Evolutionary conservation across 2,113 vertebrate species (phyloP), one percentile per base, ranked within the genome.

Genomic region (Prunella fulvescens): DNA sequence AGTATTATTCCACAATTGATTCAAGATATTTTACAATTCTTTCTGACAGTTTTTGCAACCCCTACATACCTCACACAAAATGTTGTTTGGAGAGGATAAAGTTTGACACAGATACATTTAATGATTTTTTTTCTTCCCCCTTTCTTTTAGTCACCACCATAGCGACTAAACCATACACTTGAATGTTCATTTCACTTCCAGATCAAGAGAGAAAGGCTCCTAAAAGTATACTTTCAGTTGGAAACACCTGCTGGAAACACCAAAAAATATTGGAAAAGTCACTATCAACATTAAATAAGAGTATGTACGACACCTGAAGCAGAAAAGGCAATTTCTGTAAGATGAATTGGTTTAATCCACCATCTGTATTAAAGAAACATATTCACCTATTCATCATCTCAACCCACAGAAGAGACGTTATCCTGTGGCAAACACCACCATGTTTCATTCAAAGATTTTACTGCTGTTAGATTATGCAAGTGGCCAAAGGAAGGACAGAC

Each of bases 21-120:
- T 90, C 77, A 81, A 88, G 74, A 92, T 69, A 80, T 28, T 93
- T 92, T 80, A 83, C 60, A 89, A 53, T 73, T 66, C 57, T 76
- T 88, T 76, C 61, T 73, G 64, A 74, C 42, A 92, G 69, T 62
- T 79, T 90, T 9, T 39, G 58, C 73, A 92, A 88, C 11, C 61
- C 77, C 64, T 35, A 7, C 3, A 2, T 86, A 79, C 60, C 76
- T 88, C 61, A 53, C 31, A 54, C 12, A 53, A 31, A 71, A 91
- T 47, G 53, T 2, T 40, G 12, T n/a, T 72, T 58, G 7, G 23
- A 57, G 14, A 90, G 23, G 9, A 44, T 39, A 56, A 90, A 71
- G 31, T 17, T n/a, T 42, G 24, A 74, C 33, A 85, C 4, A 6
- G 35, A 76, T 29, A 69, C 13, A 3, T 64, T 65, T 86, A 93